Evolutionary conservation across 37 sponge, comb jelly and placozoan species (phyloP), one percentile per base, ranked within the genome.

Genomic region (Tethya wilhelma): DNA sequence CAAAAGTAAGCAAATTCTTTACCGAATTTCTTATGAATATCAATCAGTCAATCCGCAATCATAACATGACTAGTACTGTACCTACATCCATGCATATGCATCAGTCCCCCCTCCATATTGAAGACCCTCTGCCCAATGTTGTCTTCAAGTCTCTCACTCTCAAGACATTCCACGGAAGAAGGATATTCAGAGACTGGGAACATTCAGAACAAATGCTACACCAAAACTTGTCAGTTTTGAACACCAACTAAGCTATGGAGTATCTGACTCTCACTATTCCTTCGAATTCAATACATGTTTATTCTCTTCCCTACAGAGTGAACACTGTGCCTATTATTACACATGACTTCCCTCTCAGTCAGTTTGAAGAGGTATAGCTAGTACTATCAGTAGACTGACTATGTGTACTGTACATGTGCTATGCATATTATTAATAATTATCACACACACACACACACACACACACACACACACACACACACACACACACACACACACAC

Each of bases 161-260:
- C 32, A 92, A 89, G 67, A 88, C 96, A 23, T 84, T 96, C 17
- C 93, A 96, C 56, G 96, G 96, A 3, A 67, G 96, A 33, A 92
- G 89, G 77, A 89, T 96, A 31, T 96, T 96, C 58, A 72, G 72
- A 44, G 81, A 89, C 46, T 96, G 96, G 96, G 85, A 86, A 58
- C 58, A 92, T 53, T 80, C 90, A 26, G 96, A 96, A 67, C 67
- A 57, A 44, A 59, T 94, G 49, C 22, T 94, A n/a, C 55, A 42
- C 42, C 59, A 78, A 25, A 86, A 83, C 25, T 29, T 32, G 94
- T 93, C 9, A 19, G 14, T 9, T 49, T 9, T 60, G 20, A 12
- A n/a, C 63, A 60, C 26, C 20, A 60, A n/a, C 7, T n/a, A 8
- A 60, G 11, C 28, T n/a, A 60, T 60, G 28, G 28, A 12, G 7